These are phyloP conservation scores for Trichomalopsis sarcophagae DNA, from an alignment of 1,140 invertebrate species.

Conservation along the genomic window DNA sequence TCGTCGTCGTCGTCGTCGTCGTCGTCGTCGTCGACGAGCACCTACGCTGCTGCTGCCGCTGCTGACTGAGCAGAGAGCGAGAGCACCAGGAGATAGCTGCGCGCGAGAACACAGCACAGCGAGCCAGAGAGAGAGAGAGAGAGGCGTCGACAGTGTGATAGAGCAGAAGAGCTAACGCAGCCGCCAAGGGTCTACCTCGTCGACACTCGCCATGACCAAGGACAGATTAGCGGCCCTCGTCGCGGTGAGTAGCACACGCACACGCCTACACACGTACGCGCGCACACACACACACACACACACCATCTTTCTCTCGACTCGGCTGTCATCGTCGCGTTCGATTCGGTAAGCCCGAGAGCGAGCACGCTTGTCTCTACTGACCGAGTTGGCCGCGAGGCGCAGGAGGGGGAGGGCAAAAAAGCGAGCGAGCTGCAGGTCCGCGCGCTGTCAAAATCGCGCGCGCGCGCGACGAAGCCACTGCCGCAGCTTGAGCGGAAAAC, in stretches of 20 bases:
- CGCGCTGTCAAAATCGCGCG: slow-evolving; percentile 11
- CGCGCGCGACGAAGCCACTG: background rate
- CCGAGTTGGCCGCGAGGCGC: background rate
- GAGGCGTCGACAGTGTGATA: background rate
- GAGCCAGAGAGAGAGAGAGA: background rate
- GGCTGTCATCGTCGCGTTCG: background rate
- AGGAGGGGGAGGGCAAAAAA: background rate
- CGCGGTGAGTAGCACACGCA: slow-evolving; percentile 83
- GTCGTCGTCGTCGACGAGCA: background rate
- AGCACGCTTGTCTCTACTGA: background rate
- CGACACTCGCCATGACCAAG: slow-evolving; percentile 90
- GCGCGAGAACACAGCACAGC: background rate
- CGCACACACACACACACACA: background rate
- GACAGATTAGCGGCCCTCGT: slow-evolving; percentile 97
- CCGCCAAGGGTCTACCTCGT: slow-evolving; percentile 65
- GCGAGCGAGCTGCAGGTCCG: background rate
- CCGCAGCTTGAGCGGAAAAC: background rate
- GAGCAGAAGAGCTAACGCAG: slow-evolving; percentile 5
- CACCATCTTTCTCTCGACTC: slow-evolving; percentile 3
- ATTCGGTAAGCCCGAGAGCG: background rate
- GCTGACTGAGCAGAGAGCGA: background rate
- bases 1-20: background rate
- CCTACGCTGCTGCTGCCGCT: background rate
- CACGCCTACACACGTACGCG: background rate
- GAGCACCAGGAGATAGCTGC: background rate